A percentile compares a stretch with the other conserved stretches of the same genome.
Conservation (phyloP, 1,140 invertebrate genomes). For the Hydropsyche tenuis region DNA sequence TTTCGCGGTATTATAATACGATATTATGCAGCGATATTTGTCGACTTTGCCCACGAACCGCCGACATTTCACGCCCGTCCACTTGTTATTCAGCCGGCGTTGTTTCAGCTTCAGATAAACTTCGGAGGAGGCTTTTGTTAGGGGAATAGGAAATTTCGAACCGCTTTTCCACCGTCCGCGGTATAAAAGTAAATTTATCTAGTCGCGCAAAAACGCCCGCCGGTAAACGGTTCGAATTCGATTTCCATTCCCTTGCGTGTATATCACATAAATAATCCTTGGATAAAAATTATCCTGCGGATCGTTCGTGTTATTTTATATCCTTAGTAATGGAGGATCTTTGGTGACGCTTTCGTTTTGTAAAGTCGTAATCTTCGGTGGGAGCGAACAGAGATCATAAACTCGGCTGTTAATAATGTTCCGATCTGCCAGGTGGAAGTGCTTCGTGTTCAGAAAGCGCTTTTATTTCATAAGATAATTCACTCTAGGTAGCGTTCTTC, state of each 20-base stretch:
- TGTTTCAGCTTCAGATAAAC: slow-evolving; percentile 19
- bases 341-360: slow-evolving; percentile 16
- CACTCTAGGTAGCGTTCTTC: background rate
- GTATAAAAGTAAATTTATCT: slow-evolving; percentile 20
- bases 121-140: background rate
- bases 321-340: background rate
- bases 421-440: slow-evolving; percentile 24
- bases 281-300: too few relatives aligned
- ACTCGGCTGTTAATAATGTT: slow-evolving; percentile 36
- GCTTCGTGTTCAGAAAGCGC: background rate
- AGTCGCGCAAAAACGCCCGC: background rate
- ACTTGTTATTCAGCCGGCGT: slow-evolving; percentile 20
- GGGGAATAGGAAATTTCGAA: slow-evolving; percentile 3
- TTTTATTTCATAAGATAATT: slow-evolving; percentile 30
- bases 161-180: background rate
- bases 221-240: background rate
- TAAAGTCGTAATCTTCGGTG: slow-evolving; percentile 19
- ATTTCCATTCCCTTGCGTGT: background rate
- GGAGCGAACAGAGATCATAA: slow-evolving; percentile 19
- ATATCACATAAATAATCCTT: too few relatives aligned
- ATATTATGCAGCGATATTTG: too few relatives aligned
- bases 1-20: too few relatives aligned
- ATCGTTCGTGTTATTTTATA: too few relatives aligned
- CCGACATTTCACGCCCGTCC: slow-evolving; percentile 18
- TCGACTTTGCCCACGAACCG: background rate